phyloP scores from a whole-genome alignment of 2,888 invertebrate species.

The Ormyrus pomaceus region DNA sequence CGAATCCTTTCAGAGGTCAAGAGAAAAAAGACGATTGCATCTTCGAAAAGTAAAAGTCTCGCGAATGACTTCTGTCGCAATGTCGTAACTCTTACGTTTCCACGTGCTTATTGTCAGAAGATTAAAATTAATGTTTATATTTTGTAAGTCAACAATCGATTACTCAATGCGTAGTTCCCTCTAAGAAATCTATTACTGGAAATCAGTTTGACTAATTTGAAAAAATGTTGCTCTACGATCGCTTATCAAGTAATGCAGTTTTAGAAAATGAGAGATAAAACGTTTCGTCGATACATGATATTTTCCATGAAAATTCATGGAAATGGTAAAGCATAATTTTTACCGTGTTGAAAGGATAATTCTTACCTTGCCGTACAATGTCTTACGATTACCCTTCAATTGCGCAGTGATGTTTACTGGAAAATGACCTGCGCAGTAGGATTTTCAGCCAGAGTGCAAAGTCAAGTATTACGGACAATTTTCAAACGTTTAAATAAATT shows the following conservation, averaged over 20 bases:
- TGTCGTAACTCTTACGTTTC: constrained; percentile 40
- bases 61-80: constrained; percentile 43
- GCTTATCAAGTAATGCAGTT: too few species aligned
- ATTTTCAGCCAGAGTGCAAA: neutral
- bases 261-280: too few species aligned
- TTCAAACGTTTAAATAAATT: too few species aligned
- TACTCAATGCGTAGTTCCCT: constrained; percentile 11
- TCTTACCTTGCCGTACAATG: neutral
- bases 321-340: neutral
- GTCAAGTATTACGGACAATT: too few species aligned
- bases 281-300: too few species aligned
- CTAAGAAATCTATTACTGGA: neutral
- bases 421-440: neutral
- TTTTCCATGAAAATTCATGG: too few species aligned
- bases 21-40: constrained; percentile 35
- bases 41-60: constrained; percentile 43
- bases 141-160: constrained; percentile 39
- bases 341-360: constrained; percentile 5
- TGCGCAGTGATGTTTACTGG: constrained; percentile 1
- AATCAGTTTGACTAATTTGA: neutral
- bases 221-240: too few species aligned
- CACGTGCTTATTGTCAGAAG: constrained; percentile 43
- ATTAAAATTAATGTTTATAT: constrained; percentile 32
- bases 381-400: constrained; percentile 4
- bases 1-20: neutral